Conservation (phyloP, 2,888 invertebrate genomes). For the Clostera curtula region DNA sequence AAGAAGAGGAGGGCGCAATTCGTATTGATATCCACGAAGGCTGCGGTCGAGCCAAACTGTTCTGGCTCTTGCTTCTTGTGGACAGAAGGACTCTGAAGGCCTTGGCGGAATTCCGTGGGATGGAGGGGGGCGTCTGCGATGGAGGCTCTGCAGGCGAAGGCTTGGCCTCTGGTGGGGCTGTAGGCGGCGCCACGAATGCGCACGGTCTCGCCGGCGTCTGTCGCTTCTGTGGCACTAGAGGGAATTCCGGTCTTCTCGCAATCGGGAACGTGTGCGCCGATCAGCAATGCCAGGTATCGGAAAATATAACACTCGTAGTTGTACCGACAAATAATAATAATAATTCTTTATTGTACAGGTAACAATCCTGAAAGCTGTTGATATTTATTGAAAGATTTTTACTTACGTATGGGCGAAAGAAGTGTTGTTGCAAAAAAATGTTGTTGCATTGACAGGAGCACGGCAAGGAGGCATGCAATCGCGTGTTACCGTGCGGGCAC, state of each 20-base stretch:
- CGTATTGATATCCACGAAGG: slow-evolving; percentile 97
- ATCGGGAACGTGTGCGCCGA: slow-evolving; percentile 96
- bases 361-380: no score
- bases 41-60: slow-evolving; percentile 95
- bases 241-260: slow-evolving; percentile 87
- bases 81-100: slow-evolving; percentile 95
- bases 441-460: slow-evolving; percentile 77
- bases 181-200: slow-evolving; percentile 28
- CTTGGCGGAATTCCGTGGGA: slow-evolving; percentile 89
- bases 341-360: no score
- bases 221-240: slow-evolving; percentile 92
- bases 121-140: slow-evolving; percentile 49
- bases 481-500: slow-evolving; percentile 91
- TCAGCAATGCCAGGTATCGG: slow-evolving; percentile 93
- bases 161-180: no score
- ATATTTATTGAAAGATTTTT: no score
- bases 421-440: slow-evolving; percentile 2
- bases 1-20: slow-evolving; percentile 96
- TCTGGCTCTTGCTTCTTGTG: slow-evolving; percentile 94
- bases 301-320: no score
- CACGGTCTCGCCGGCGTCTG: slow-evolving; percentile 81
- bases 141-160: slow-evolving; percentile 19
- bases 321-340: no score
- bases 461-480: slow-evolving; percentile 87
- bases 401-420: no score